Evolutionary conservation across 1,140 invertebrate genomes (phyloP).

Genomic region (Adoxophyes honmai): DNA sequence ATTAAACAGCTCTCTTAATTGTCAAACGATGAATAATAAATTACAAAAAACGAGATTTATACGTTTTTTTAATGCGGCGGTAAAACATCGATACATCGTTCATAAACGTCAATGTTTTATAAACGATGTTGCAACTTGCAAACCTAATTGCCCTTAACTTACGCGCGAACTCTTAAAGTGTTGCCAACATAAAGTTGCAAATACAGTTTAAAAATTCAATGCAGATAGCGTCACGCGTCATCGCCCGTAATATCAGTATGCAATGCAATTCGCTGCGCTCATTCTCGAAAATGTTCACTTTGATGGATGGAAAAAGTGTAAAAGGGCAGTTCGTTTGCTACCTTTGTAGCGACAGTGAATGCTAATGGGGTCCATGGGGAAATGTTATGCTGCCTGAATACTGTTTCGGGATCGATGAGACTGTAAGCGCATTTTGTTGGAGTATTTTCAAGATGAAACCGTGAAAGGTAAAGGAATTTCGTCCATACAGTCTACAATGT

Average conservation of each 20-base stretch:
- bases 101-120: background rate
- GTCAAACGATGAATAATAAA: background rate
- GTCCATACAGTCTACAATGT: no score
- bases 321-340: slow-evolving; percentile 10
- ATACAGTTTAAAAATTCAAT: slow-evolving; percentile 4
- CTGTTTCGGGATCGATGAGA: no score
- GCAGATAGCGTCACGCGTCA: background rate
- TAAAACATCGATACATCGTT: no score
- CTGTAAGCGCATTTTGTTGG: no score
- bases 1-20: no score
- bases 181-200: background rate
- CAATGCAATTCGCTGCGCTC: background rate
- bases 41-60: background rate
- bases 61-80: background rate
- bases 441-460: no score
- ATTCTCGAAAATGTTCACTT: slow-evolving; percentile 9
- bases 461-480: no score
- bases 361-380: slow-evolving; percentile 1
- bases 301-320: slow-evolving; percentile 7
- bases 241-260: slow-evolving; percentile 2
- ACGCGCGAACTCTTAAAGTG: background rate
- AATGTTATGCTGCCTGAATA: background rate
- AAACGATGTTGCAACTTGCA: background rate
- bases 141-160: background rate
- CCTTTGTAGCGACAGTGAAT: slow-evolving; percentile 10